A percentile compares a stretch with the other conserved stretches of the same genome.
phyloP scores from a whole-genome alignment of 2,797 vertebrate genomes.

The Danionella dracula region DNA sequence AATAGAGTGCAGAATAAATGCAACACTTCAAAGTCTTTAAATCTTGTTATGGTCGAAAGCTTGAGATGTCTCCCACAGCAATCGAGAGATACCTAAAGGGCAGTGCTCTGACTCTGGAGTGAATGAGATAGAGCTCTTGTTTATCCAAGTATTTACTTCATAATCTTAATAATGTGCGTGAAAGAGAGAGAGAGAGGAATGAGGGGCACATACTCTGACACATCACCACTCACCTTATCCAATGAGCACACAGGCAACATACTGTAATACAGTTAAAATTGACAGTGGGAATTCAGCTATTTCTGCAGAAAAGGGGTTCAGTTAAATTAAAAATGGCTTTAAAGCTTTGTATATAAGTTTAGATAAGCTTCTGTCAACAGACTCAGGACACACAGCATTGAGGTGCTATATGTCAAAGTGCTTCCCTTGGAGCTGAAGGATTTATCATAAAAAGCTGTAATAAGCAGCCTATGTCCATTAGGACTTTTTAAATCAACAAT shows the following conservation, averaged over 20 bases:
- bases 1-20: neutral
- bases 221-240: neutral
- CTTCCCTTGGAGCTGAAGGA: neutral
- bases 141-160: slow-evolving; percentile 8
- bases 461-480: neutral
- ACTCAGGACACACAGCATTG: neutral
- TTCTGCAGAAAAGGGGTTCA: neutral
- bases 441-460: neutral
- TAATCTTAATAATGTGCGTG: neutral
- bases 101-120: neutral
- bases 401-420: neutral
- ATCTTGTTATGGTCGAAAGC: neutral
- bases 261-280: slow-evolving; percentile 20
- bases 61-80: neutral
- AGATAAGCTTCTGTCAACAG: neutral
- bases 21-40: neutral
- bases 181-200: neutral
- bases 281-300: neutral
- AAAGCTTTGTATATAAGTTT: neutral
- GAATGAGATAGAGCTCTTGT: neutral
- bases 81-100: too few relatives aligned
- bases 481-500: neutral
- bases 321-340: neutral
- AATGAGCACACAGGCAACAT: slow-evolving; percentile 11
- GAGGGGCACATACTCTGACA: neutral